These are phyloP conservation scores for Oryzias melastigma DNA, from an alignment of 2,113 vertebrate genomes.

Conservation along the genomic window DNA sequence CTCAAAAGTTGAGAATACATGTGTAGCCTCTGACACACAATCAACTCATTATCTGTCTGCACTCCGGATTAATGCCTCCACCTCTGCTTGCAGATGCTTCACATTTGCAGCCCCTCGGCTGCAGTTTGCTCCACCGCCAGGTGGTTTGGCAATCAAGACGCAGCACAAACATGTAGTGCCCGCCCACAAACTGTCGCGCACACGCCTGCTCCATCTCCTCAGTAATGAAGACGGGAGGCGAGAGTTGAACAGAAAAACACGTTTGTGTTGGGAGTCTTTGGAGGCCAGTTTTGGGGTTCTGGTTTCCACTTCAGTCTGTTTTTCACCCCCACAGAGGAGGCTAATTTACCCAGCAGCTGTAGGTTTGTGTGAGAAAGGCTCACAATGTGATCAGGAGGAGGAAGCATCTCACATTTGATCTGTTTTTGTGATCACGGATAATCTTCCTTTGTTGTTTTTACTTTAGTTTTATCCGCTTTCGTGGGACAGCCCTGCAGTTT, in stretches of 20 bases:
- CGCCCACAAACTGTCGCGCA: background rate
- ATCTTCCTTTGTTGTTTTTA: too few relatives aligned
- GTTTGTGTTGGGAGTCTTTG: slow-evolving; percentile 40
- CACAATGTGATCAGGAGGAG: too few relatives aligned
- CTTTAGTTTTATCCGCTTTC: too few relatives aligned
- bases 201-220: background rate
- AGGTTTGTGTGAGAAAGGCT: background rate
- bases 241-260: slow-evolving; percentile 24
- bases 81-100: background rate
- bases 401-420: too few relatives aligned
- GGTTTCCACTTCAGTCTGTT: slow-evolving; percentile 42
- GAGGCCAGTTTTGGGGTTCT: slow-evolving; percentile 53
- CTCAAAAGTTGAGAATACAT: slow-evolving; percentile 5
- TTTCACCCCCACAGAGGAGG: slow-evolving; percentile 11
- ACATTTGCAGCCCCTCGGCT: background rate
- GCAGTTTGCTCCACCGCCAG: slow-evolving; percentile 28
- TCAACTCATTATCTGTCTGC: slow-evolving; percentile 1
- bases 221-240: slow-evolving; percentile 5
- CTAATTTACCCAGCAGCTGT: slow-evolving; percentile 60
- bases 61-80: slow-evolving; percentile 8
- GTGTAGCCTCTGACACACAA: background rate
- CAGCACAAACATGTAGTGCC: slow-evolving; percentile 12
- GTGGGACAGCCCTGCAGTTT: too few relatives aligned
- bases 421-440: too few relatives aligned
- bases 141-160: slow-evolving; percentile 21